Evolutionary conservation across 2,797 vertebrate genomes (phyloP).

Genomic region (Phrynocephalus forsythii): DNA sequence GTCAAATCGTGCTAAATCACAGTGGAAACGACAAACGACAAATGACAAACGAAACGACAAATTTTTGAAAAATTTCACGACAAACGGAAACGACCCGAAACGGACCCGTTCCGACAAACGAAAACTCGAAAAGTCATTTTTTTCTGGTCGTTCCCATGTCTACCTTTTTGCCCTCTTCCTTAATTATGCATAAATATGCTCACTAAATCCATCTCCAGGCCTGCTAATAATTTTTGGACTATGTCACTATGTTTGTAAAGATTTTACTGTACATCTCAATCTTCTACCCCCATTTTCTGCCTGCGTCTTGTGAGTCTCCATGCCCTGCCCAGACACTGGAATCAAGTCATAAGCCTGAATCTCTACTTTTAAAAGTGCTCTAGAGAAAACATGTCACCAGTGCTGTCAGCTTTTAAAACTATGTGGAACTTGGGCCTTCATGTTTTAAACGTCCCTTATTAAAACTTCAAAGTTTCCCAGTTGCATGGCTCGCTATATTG

Average conservation of each 20-base stretch:
- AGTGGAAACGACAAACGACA: too few species aligned
- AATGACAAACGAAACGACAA: too few species aligned
- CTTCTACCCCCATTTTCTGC: background rate
- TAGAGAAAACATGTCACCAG: background rate
- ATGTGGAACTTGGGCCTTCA: background rate
- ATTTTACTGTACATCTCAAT: too few species aligned
- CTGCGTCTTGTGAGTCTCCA: background rate
- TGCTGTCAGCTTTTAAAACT: background rate
- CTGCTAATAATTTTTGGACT: background rate
- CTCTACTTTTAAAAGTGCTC: background rate
- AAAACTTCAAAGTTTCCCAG: constrained; percentile 8
- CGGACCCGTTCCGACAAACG: too few species aligned
- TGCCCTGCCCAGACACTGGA: background rate
- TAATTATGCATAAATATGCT: background rate
- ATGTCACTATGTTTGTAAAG: too few species aligned
- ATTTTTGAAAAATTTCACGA: too few species aligned
- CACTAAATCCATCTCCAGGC: background rate
- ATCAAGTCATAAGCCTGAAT: background rate
- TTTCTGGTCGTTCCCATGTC: too few species aligned
- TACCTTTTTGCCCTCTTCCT: background rate
- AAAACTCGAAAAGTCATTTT: too few species aligned
- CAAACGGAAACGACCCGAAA: too few species aligned
- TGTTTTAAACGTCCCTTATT: constrained; percentile 16
- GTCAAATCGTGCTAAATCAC: too few species aligned
- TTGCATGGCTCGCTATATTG: background rate